Conservation (phyloP, 2,113 vertebrate species). For the Protobothrops mucrosquamatus region DNA sequence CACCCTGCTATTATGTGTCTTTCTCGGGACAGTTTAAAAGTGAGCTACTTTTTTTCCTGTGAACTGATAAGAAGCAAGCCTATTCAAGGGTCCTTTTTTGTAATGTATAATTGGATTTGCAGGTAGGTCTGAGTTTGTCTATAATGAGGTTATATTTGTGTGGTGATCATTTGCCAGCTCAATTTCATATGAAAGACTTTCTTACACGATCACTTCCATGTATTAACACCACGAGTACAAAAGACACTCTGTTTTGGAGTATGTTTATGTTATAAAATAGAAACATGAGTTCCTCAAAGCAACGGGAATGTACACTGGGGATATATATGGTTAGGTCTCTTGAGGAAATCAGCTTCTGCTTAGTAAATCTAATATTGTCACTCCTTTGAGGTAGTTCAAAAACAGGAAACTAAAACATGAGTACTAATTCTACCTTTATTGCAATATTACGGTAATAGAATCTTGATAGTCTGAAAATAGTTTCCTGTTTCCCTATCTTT, state of each 20-base stretch:
- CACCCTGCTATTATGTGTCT: neutral
- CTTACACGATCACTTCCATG: neutral
- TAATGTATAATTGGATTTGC: neutral
- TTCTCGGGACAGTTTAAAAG: neutral
- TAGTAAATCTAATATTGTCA: neutral
- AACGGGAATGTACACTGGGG: neutral
- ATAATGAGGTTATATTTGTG: neutral
- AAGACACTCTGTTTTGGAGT: neutral
- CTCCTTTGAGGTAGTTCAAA: neutral
- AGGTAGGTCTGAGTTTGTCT: neutral
- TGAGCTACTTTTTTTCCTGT: neutral
- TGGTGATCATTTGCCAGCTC: neutral
- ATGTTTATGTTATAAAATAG: neutral
- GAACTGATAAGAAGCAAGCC: neutral
- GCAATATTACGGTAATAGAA: neutral
- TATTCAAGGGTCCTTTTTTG: neutral
- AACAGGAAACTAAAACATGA: neutral
- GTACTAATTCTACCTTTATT: neutral
- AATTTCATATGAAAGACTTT: neutral
- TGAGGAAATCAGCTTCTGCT: neutral
- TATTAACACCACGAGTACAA: neutral
- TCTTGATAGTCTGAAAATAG: neutral
- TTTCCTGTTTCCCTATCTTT: neutral
- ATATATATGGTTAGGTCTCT: neutral
- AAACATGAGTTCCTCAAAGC: neutral